Base-by-base conservation (phyloP, 2,797 vertebrate species). In the Yasuhikotakia modesta region DNA sequence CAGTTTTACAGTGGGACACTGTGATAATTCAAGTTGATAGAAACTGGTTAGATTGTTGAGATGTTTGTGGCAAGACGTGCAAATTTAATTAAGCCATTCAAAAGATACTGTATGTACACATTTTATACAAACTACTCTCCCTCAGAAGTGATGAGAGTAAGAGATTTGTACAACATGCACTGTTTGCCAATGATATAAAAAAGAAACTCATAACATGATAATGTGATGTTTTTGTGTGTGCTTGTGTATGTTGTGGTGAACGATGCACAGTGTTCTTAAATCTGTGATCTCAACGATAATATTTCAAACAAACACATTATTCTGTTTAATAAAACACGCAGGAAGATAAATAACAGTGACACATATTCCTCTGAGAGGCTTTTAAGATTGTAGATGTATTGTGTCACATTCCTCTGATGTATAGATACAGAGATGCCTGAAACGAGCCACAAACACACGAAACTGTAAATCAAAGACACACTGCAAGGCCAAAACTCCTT, bases 391-490 rank as follows among this genome's bases (percentile, higher is more conserved):
- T 69, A 27, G 61, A 76, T 73, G 74, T 48, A 65, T 58, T 68
- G 58, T 72, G 73, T 79, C 82, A 81, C 79, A 73, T 81, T 84
- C 53, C 24, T 60, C 22, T 70, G 78, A 72, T 66, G 76, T 81
- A 81, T 73, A 68, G 65, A 48, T 81, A 79, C 78, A 35, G 75
- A 81, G 71, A 66, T 53, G 71, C 79, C 75, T 83, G 45, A 78
- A 76, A 81, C 70, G 70, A 83, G 68, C 70, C 70, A 72, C 64
- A 76, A 46, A 61, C 57, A 65, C 19, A 22, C 57, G 50, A 21
- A 61, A 58, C 17, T 19, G 16, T 11, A 21, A 50, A 53, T n/a
- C 24, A 14, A 50, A 53, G 46, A 39, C 48, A 55, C 39, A 63
- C 24, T 35, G 8, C 35, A 35, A 35, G 8, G 48, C 4, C 48